These are phyloP conservation scores for Hybos culiciformis DNA, from an alignment of 2,888 invertebrate genomes.

Conservation along the genomic window DNA sequence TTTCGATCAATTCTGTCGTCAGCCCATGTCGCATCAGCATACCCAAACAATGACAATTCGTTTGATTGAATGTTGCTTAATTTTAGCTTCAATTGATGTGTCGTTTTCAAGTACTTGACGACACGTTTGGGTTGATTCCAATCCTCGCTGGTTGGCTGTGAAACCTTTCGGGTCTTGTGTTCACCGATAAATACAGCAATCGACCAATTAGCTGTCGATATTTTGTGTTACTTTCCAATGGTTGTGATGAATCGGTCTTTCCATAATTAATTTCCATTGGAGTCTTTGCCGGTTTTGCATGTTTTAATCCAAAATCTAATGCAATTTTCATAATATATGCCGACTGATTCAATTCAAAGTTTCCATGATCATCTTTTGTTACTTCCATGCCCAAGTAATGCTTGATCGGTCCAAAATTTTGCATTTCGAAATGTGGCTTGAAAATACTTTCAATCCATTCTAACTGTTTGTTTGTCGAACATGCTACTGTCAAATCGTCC, in stretches of 20 bases:
- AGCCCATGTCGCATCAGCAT: too few species aligned
- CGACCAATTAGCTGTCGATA: too few species aligned
- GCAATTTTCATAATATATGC: constrained; percentile 11
- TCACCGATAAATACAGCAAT: too few species aligned
- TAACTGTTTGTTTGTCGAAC: too few species aligned
- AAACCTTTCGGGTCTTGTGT: constrained; percentile 16
- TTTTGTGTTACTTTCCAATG: constrained; percentile 11
- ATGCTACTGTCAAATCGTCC: constrained; percentile 9
- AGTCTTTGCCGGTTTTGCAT: constrained; percentile 11
- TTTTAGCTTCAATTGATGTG: constrained; percentile 4
- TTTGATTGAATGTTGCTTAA: constrained; percentile 1
- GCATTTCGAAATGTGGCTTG: constrained; percentile 16
- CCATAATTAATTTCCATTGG: constrained; percentile 11
- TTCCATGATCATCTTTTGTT: constrained; percentile 8
- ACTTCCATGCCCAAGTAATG: constrained; percentile 11
- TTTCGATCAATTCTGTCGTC: too few species aligned
- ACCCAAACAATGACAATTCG: constrained; percentile 1
- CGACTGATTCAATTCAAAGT: constrained; percentile 10
- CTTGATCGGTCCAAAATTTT: constrained; percentile 14
- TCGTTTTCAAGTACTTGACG: constrained; percentile 16
- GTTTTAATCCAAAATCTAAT: constrained; percentile 12
- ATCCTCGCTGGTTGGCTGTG: constrained; percentile 16
- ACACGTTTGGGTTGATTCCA: constrained; percentile 21
- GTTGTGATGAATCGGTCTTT: constrained; percentile 5
- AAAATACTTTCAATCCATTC: constrained; percentile 15